These are phyloP conservation scores for Corythornis leucogaster DNA, from an alignment of 2,797 vertebrate species.

Conservation along the genomic window DNA sequence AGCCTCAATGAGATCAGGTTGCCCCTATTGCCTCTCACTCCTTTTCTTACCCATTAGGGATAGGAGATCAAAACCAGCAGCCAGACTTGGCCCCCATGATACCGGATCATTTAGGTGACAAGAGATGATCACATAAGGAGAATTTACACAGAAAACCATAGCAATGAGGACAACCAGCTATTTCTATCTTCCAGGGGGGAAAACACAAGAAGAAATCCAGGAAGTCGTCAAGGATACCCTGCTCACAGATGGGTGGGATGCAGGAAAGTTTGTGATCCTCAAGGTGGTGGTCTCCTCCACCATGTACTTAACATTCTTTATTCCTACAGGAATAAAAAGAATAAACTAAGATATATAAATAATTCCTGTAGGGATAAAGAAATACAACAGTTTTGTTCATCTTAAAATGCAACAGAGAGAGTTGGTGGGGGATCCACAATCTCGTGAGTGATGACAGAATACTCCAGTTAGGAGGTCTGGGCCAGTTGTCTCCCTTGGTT, in stretches of 20 bases:
- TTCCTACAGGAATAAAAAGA: not conserved
- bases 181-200: not conserved
- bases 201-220: not conserved
- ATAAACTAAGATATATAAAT: no score
- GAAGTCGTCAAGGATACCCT: no score
- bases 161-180: not conserved
- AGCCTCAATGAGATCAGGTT: no score
- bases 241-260: no score
- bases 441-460: fast-evolving
- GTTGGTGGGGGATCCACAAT: no score
- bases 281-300: no score
- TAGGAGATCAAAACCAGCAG: not conserved
- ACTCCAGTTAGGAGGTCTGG: not conserved
- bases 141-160: not conserved
- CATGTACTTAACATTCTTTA: fast-evolving
- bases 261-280: not conserved
- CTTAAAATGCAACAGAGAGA: no score
- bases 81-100: fast-evolving
- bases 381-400: not conserved
- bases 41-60: no score
- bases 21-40: no score
- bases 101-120: not conserved
- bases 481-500: no score
- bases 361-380: not conserved
- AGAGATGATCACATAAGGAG: not conserved